phyloP scores from a whole-genome alignment of 2,113 vertebrate species.

The Callocephalon fimbriatum region DNA sequence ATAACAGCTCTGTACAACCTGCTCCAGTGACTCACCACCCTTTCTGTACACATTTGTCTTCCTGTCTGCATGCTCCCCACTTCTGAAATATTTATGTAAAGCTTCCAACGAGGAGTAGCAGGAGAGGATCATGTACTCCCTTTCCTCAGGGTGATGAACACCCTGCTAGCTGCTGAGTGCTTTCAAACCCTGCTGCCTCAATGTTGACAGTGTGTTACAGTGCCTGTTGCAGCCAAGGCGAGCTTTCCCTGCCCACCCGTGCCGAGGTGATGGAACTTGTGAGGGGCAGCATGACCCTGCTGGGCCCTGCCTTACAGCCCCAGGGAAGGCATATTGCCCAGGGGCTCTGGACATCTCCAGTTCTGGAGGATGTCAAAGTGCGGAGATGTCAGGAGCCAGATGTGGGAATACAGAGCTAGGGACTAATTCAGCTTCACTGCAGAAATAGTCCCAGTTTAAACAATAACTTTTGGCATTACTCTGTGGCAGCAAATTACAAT shows the following conservation, averaged over 20 bases:
- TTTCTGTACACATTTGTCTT: background rate
- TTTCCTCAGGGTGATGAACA: background rate
- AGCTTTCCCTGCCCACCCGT: background rate
- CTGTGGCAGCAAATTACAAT: background rate
- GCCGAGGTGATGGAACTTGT: fast-evolving
- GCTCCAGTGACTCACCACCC: background rate
- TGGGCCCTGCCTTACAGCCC: background rate
- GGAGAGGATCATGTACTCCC: background rate
- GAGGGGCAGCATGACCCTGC: fast-evolving
- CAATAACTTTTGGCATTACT: background rate
- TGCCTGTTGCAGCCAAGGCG: fast-evolving
- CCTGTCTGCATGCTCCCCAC: fast-evolving
- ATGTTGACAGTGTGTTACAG: fast-evolving
- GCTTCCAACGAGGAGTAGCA: background rate
- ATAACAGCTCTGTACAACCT: background rate
- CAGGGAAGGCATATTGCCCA: fast-evolving
- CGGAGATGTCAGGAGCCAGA: background rate
- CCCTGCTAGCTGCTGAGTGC: background rate
- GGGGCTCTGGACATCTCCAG: background rate
- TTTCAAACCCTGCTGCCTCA: background rate
- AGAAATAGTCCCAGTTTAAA: background rate
- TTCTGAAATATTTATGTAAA: background rate
- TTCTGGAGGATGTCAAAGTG: background rate
- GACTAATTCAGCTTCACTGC: background rate
- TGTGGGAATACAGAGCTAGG: background rate